phyloP scores from a whole-genome alignment of 2,797 vertebrate genomes.

The Enteromius fasciolatus region DNA sequence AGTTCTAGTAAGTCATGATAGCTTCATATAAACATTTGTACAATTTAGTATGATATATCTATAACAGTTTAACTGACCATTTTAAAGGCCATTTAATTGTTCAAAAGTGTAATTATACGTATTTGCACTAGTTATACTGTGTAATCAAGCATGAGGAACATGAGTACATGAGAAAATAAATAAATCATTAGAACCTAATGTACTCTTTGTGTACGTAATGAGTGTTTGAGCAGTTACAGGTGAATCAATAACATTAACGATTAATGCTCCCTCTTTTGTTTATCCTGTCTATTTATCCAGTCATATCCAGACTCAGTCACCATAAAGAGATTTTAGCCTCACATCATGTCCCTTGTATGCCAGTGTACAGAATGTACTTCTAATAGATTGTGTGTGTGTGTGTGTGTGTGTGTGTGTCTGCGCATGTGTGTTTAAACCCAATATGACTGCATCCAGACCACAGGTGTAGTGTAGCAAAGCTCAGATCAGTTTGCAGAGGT shows the following conservation, averaged over 20 bases:
- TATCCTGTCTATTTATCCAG: slow-evolving; percentile 36
- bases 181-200: slow-evolving; percentile 59
- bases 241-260: slow-evolving; percentile 2
- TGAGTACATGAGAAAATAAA: not conserved
- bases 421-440: slow-evolving; percentile 11
- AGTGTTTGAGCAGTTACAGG: slow-evolving; percentile 29
- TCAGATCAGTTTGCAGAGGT: slow-evolving; percentile 36
- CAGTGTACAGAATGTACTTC: slow-evolving; percentile 5
- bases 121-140: not conserved
- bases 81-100: not conserved
- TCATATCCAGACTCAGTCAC: slow-evolving; percentile 25
- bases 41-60: not conserved
- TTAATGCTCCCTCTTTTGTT: slow-evolving; percentile 27
- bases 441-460: slow-evolving; percentile 41
- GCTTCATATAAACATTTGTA: not conserved
- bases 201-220: slow-evolving; percentile 58
- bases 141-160: not conserved
- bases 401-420: not conserved
- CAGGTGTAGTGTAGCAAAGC: slow-evolving; percentile 52
- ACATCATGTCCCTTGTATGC: not conserved
- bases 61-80: not conserved
- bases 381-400: not conserved
- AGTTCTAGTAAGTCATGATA: not conserved
- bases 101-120: not conserved
- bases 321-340: not conserved